Base-by-base conservation (phyloP, 2,888 invertebrate genomes). In the Standfussiana lucernea region DNA sequence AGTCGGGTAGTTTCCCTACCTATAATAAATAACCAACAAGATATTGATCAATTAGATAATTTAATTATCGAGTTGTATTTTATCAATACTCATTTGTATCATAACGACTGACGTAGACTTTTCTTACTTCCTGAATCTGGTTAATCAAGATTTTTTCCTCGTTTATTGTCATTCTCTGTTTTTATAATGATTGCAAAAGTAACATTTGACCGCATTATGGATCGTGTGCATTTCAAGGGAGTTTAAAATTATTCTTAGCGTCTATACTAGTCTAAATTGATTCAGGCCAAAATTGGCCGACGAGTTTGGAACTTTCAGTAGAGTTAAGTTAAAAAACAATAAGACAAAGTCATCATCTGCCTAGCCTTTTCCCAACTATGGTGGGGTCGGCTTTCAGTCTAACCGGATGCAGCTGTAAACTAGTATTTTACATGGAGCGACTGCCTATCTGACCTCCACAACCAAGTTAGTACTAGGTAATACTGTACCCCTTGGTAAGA, bases 31-130 rank as follows among this genome's bases (percentile, higher is more conserved):
- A 45, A 45, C 50, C n/a, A 53, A 53, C 11, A 53, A 53, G 53
- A 53, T 2, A n/a, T n/a, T 47, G 15, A 18, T 45, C 24, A 50
- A 50, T 24, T 50, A 50, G 24, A 50, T 47, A 8, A n/a, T 53
- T 11, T 11, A 11, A 53, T 53, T 47, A 75, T 75, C n/a, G 6
- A 47, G 37, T 76, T n/a, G 8, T 61, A 32, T 40, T 65, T 50
- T 28, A 71, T 78, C n/a, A 77, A 65, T 11, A 65, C 15, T 65
- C 11, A 79, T 79, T 61, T 32, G 61, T 40, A 45, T 1, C 64
- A 53, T 8, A n/a, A 64, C 5, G 21, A 53, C 13, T 21, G 40
- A 10, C 65, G 24, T 24, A 35, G 21, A 11, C 37, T 28, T 50
- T 65, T 66, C n/a, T 50, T 21, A 59, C 65, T 72, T 65, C 72